Base-by-base conservation (phyloP, 2,797 vertebrate species). In the Cichlasoma orientale region DNA sequence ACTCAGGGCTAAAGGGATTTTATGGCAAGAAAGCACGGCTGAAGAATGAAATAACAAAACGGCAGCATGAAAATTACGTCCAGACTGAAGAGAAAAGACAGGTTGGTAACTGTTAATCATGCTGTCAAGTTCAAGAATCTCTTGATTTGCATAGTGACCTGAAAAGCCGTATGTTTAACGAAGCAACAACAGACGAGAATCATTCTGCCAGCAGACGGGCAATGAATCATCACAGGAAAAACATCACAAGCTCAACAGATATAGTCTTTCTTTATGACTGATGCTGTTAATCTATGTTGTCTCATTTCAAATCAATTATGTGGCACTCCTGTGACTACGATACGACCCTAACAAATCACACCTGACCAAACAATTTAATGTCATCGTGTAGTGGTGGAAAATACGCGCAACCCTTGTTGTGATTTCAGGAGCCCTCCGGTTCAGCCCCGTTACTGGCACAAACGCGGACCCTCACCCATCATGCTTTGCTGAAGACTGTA, bases 361-460 rank as follows among this genome's bases (percentile, higher is more conserved):
- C 50, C 21, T 76, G 19, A n/a, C 2, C 18, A 63, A 16, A 13
- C 27, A 57, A 41, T 69, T 77, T 23, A 59, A 72, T 57, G 16
- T 21, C 38, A 2, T 55, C 50, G 56, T 33, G 18, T 56, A 38
- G 4, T 47, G 21, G 44, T 73, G 47, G 52, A 58, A 77, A 59
- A 59, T 54, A 68, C 9, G 23, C 76, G 59, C 31, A 12, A 29
- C 41, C 52, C 58, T 56, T 84, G 31, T 80, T 78, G n/a, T 78
- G 54, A 75, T 72, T 88, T 59, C 5, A 96, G 96, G 94, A 90
- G 23, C 61, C 91, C 0, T 90, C 90, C 14, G 88, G 81, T 72
- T 95, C 96, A 0, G 97, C 98, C 1, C 98, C 98, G 21, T 91
- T 99, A 38, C 85, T 99, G 79, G 91, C 82, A 1, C 94, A 94